Evolutionary conservation across 2,888 invertebrate genomes (phyloP).

Genomic region (Monochamus alternatus): DNA sequence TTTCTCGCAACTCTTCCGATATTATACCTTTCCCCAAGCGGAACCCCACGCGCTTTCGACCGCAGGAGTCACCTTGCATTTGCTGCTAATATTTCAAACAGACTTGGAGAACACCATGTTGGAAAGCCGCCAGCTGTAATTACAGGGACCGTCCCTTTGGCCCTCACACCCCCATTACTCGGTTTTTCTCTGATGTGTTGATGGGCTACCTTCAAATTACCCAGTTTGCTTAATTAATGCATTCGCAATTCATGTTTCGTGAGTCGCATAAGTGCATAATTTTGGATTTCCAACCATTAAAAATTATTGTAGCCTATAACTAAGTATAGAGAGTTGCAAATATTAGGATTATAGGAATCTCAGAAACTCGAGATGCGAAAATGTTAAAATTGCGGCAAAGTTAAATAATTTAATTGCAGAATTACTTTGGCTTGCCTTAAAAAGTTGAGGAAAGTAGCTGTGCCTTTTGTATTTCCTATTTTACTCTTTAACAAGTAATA

Average conservation of each 20-base stretch:
- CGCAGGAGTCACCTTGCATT: slow-evolving; percentile 51
- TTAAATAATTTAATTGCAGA: no score
- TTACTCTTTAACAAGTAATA: no score
- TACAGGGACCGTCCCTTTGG: slow-evolving; percentile 49
- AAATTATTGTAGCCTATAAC: no score
- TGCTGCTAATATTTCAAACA: slow-evolving; percentile 52
- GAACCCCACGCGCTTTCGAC: slow-evolving; percentile 15
- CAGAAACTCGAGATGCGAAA: no score
- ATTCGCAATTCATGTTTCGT: slow-evolving; percentile 37
- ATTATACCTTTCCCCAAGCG: neutral
- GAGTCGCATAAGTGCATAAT: neutral
- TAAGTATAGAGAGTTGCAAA: no score
- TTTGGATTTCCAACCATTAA: neutral
- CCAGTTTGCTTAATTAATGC: slow-evolving; percentile 50
- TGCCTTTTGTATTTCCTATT: no score
- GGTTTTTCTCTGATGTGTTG: slow-evolving; percentile 45
- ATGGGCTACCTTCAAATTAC: slow-evolving; percentile 53
- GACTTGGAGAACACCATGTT: slow-evolving; percentile 42
- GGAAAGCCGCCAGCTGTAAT: slow-evolving; percentile 50
- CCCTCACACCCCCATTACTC: slow-evolving; percentile 49
- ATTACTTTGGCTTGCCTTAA: no score
- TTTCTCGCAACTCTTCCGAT: neutral
- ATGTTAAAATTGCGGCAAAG: no score
- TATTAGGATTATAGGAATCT: no score
- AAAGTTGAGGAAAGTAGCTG: no score